Evolutionary conservation across 2,797 vertebrate species (phyloP), one percentile per base, ranked within the genome.

Genomic region (Phrynocephalus vlangalii): DNA sequence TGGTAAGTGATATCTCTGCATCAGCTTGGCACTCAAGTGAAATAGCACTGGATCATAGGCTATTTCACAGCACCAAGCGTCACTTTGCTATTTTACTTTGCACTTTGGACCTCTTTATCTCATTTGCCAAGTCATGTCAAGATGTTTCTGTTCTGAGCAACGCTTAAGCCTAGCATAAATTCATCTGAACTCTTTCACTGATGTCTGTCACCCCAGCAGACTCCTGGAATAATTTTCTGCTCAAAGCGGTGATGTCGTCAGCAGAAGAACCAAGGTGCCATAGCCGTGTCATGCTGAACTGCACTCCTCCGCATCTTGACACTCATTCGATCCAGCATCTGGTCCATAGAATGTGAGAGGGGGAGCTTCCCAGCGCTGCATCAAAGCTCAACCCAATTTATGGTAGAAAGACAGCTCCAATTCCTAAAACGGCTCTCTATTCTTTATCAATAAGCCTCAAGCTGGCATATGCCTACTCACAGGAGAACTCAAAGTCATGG

Each of bases 401-500:
- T 89, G 75, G 84, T 85, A 56, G 2, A 60, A 60, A 90, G 71
- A 67, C 26, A 86, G 52, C 3, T n/a, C 6, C 0, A 38, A 81
- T 78, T 83, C 84, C 63, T 24, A 73, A 78, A 52, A 76, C 92
- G 70, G 63, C 68, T 3, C 1, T 0, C 7, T 73, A 67, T 89
- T 89, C 72, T 88, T n/a, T 77, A 82, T 48, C 38, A 88, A 48
- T 90, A 85, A 90, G 83, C 89, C 88, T 91, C 71, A 86, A 86
- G 63, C 5, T 79, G 89, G 56, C 6, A 88, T 86, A 70, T 89
- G 16, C 30, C 79, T 82, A 71, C 52, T 60, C 76, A 28, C 52
- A 88, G 84, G 63, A 60, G 16, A 78, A 79, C n/a, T 28, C 5
- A 22, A 50, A 44, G 48, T 11, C 60, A 86, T 3, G 2, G 68